Evolutionary conservation across 2,888 invertebrate genomes (phyloP).

Genomic region (Lepidonotus clava): DNA sequence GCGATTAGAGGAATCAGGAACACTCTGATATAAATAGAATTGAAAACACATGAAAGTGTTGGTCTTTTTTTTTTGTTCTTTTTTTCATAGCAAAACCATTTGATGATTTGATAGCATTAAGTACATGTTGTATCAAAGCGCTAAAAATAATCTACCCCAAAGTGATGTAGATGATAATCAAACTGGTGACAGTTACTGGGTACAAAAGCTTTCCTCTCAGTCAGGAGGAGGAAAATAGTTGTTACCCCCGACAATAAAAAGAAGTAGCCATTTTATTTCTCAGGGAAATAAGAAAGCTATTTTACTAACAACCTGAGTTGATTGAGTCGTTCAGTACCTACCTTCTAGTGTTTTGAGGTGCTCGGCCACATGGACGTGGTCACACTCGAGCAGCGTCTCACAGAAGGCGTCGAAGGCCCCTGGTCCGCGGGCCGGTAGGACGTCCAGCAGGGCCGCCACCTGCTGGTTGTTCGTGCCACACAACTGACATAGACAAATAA

Average conservation of each 20-base stretch:
- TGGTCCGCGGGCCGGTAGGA: slow-evolving; percentile 61
- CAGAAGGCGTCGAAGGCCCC: slow-evolving; percentile 60
- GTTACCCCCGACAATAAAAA: too few relatives aligned
- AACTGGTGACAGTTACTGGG: neutral
- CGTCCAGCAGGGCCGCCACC: slow-evolving; percentile 57
- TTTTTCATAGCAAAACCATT: neutral
- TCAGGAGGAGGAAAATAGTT: too few relatives aligned
- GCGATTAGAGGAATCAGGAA: neutral
- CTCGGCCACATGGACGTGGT: slow-evolving; percentile 61
- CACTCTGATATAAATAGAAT: neutral
- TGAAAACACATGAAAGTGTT: neutral
- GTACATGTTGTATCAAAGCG: too few relatives aligned
- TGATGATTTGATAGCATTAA: neutral
- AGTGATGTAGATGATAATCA: too few relatives aligned
- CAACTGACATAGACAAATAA: neutral
- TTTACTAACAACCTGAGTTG: neutral
- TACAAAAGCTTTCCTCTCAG: neutral
- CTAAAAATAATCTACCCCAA: too few relatives aligned
- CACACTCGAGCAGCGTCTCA: slow-evolving; percentile 61
- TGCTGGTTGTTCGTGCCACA: slow-evolving; percentile 22
- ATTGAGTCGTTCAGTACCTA: neutral
- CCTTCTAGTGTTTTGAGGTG: slow-evolving; percentile 61
- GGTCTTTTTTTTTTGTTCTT: too few relatives aligned
- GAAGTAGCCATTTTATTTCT: too few relatives aligned
- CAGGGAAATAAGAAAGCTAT: too few relatives aligned